Base-by-base conservation (phyloP, 2,888 invertebrate species). In the Drosophila incognita region DNA sequence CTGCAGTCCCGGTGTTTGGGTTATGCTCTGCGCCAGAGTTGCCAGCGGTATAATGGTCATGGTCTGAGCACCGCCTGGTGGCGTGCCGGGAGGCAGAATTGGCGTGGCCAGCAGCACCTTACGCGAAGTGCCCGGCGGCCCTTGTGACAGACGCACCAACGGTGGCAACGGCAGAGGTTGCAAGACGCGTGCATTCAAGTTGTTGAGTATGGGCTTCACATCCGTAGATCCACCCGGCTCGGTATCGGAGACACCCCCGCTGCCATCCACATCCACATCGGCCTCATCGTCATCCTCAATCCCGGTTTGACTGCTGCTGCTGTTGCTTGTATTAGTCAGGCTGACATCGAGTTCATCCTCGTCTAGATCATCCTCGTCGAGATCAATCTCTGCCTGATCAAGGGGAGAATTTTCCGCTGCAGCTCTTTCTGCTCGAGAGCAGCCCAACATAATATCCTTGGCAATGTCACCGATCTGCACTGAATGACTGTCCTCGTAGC, bases 391-490 rank as follows among this genome's bases (percentile, higher is more conserved):
- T 10, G 64, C 71, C 0, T 72, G 60, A 11, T 67, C 74, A 1
- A 73, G 51, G 1, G 58, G 38, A 13, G 72, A 15, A 46, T 24
- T 48, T 29, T 57, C 31, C 2, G 57, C 69, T 0, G 24, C 35
- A 0, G 58, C 57, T 0, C 15, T 15, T 24, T 65, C 46, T 4
- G 65, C 54, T 1, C 86, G 84, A n/a, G 80, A 81, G 51, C 89
- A 90, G 62, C 82, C 82, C 0, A 87, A 85, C 69, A 92, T 77
- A 10, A 92, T 79, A 42, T 92, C 92, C 62, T 91, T 91, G 69
- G 90, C 90, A 33, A 92, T 90, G 68, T 92, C 92, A 56, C 91
- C 92, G 56, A 92, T 91, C 75, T 92, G 92, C 68, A 92, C 92
- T 33, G 92, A 92, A 54, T 84, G 80, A 38, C 93, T 87, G 33